Evolutionary conservation across 2,113 vertebrate species (phyloP).

Genomic region (Actenoides lindsayi): DNA sequence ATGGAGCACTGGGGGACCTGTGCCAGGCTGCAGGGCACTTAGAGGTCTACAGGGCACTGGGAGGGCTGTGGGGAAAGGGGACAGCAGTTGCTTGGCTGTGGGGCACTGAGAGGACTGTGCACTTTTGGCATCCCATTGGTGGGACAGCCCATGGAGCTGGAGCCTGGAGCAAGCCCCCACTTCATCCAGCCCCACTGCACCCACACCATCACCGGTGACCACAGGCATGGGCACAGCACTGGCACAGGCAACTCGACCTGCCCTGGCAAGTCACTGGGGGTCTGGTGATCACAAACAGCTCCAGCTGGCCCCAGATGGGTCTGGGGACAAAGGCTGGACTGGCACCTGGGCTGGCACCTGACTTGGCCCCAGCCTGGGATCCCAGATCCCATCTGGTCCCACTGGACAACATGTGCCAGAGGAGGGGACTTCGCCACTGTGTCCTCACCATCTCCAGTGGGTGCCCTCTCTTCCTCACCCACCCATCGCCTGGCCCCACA

Average conservation of each 20-base stretch:
- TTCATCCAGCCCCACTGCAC: too few relatives aligned
- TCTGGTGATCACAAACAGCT: neutral
- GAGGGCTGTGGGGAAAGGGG: neutral
- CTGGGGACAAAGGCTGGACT: neutral
- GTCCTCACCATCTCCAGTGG: neutral
- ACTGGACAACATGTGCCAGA: accelerated
- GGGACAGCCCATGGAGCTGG: neutral
- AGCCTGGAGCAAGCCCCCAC: neutral
- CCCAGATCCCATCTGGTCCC: neutral
- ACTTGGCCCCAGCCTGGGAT: too few relatives aligned
- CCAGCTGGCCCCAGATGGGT: neutral
- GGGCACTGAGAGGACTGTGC: too few relatives aligned
- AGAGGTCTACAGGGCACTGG: neutral
- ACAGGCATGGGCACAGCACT: neutral
- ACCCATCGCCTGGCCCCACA: accelerated
- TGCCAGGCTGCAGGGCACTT: neutral
- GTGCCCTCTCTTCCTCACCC: too few relatives aligned
- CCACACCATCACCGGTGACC: neutral
- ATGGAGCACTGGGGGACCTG: neutral
- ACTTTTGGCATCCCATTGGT: neutral
- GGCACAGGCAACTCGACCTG: neutral
- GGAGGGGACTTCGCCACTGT: neutral
- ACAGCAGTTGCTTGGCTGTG: too few relatives aligned
- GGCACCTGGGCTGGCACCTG: neutral
- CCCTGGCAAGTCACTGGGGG: accelerated